Evolutionary conservation across 2,888 invertebrate genomes (phyloP), one percentile per base, ranked within the genome.

Genomic region (Prosopocoilus inquinatus): DNA sequence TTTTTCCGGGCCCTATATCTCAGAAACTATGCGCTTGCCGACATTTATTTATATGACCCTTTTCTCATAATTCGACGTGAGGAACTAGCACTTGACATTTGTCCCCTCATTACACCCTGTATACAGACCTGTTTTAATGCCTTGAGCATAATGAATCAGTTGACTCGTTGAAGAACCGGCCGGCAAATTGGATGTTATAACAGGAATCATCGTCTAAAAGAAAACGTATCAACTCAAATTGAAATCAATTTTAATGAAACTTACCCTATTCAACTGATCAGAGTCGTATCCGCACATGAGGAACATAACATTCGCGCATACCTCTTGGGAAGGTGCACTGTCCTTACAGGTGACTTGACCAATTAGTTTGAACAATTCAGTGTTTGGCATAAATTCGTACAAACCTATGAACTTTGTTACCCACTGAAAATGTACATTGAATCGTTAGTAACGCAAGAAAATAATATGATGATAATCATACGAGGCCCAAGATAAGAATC

Each of bases 231-330:
- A 3, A 33, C n/a, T 3, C 12, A 11, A 36, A 11, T 36, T n/a
- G 8, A 36, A 36, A 1, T 5, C 12, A 36, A 34, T 34, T 36
- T 38, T 38, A 38, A 38, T 13, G 3, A 5, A 38, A 38, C 38
- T 38, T 76, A 82, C 83, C 67, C 73, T 66, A 64, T 83, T 81
- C 38, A 81, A 76, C 70, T 86, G 84, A 7, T 75, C 75, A 38
- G 79, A 78, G 67, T 84, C 83, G 67, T 80, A 84, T 9, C 88
- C 88, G 2, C 78, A 80, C 1, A 90, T 64, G 4, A 89, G 72
- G 70, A 89, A 89, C 2, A 90, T 64, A 1, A 87, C 73, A 67
- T 86, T 87, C 43, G 80, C 80, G 72, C 91, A 91, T 3, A 89
- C 64, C 1, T 76, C 82, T 61, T 82, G 84, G 49, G 80, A 80